These are phyloP conservation scores for Thelaira solivaga DNA, from an alignment of 2,888 invertebrate species.

Conservation along the genomic window DNA sequence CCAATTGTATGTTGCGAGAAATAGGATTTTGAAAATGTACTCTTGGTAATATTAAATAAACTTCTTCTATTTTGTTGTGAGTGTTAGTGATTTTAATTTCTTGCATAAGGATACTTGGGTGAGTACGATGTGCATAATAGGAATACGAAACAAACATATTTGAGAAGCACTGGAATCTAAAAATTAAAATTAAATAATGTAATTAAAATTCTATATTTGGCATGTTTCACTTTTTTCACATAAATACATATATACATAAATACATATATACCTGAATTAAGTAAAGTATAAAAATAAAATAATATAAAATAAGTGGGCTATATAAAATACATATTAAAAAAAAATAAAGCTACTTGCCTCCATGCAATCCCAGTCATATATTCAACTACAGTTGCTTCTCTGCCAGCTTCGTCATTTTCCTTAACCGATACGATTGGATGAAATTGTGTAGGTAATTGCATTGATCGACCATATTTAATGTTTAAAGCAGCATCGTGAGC, in stretches of 20 bases:
- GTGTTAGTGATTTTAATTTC: constrained; percentile 88
- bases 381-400: constrained; percentile 84
- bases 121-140: constrained; percentile 88
- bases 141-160: constrained; percentile 82
- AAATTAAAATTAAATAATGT: not conserved
- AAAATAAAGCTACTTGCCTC: constrained; percentile 66
- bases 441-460: constrained; percentile 82
- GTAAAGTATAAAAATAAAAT: no score
- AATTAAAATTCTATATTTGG: not conserved
- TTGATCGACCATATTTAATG: constrained; percentile 82
- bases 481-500: constrained; percentile 82
- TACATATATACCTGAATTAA: no score
- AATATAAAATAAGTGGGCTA: no score
- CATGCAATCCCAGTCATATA: constrained; percentile 83
- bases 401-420: constrained; percentile 79
- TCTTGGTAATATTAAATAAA: constrained; percentile 81
- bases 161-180: constrained; percentile 83
- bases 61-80: constrained; percentile 79
- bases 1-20: constrained; percentile 66
- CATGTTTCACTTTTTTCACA: no score
- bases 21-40: constrained; percentile 75
- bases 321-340: no score
- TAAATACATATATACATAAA: no score
- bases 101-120: constrained; percentile 88
- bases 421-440: constrained; percentile 81